phyloP scores from a whole-genome alignment of 2,888 invertebrate genomes.

The Ditula angustiorana region DNA sequence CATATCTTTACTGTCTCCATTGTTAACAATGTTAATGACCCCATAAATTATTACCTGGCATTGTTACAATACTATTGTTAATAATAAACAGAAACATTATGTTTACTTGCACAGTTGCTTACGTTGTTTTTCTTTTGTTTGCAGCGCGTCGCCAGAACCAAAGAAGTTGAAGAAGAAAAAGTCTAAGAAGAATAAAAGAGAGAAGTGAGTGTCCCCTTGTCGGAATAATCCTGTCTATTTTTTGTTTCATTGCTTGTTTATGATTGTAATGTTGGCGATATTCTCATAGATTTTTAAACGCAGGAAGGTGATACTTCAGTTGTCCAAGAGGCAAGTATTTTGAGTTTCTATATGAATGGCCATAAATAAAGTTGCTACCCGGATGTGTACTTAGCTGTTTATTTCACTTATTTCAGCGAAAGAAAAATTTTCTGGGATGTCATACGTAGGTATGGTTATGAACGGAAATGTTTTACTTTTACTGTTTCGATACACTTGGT shows the following conservation, averaged over 20 bases:
- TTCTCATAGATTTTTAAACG: constrained; percentile 69
- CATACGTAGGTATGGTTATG: constrained; percentile 73
- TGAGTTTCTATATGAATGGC: constrained; percentile 35
- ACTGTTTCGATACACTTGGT: background rate
- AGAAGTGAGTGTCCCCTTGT: constrained; percentile 86
- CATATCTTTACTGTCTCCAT: background rate
- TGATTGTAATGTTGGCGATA: constrained; percentile 49
- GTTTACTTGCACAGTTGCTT: constrained; percentile 4
- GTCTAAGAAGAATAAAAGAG: constrained; percentile 90
- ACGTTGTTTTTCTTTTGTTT: constrained; percentile 2
- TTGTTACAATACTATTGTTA: background rate
- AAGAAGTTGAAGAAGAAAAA: constrained; percentile 93
- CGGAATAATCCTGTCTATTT: constrained; percentile 35
- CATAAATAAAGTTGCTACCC: constrained; percentile 8
- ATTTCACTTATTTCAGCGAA: constrained; percentile 71
- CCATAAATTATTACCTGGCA: background rate
- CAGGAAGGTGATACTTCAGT: constrained; percentile 77
- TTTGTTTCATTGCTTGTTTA: constrained; percentile 45
- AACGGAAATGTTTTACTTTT: background rate
- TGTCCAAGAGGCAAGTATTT: constrained; percentile 78
- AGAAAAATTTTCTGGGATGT: constrained; percentile 77
- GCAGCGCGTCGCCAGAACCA: constrained; percentile 89
- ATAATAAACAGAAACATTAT: too few relatives aligned
- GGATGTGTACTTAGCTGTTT: constrained; percentile 32
- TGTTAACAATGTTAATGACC: background rate